Evolutionary conservation across 2,113 vertebrate species (phyloP).

Genomic region (Fregata magnificens): DNA sequence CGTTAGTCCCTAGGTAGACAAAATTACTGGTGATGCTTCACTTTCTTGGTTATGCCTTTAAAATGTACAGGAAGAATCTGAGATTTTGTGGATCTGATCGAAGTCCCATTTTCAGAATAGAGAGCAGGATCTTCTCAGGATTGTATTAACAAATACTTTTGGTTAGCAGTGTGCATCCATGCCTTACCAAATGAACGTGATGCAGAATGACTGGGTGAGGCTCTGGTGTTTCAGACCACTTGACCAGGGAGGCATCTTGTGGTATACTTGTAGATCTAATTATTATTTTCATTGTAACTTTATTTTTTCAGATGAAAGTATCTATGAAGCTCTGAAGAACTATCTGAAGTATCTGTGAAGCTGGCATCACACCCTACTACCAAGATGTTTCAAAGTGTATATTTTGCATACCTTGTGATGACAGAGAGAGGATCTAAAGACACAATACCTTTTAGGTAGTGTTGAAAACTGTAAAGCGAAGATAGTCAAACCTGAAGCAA

Average conservation of each 20-base stretch:
- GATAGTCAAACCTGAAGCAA: neutral
- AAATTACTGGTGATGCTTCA: neutral
- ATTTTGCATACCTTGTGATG: neutral
- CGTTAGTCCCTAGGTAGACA: neutral
- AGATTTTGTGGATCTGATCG: neutral
- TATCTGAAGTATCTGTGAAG: neutral
- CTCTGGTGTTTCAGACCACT: neutral
- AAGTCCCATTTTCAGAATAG: neutral
- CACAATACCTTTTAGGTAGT: neutral
- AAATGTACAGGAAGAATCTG: neutral
- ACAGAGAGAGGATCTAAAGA: neutral
- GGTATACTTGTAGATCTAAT: neutral
- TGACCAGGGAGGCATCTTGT: neutral
- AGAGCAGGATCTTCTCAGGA: neutral
- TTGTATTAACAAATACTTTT: neutral
- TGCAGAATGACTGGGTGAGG: neutral
- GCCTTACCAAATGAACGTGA: neutral
- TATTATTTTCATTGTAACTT: neutral
- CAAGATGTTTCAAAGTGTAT: neutral
- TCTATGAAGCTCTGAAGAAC: neutral
- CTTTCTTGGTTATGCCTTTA: neutral
- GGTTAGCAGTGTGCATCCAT: neutral
- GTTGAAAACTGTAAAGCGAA: neutral
- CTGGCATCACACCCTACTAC: neutral
- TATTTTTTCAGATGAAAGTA: neutral